Base-by-base conservation (phyloP, 2,888 invertebrate species). In the Spilarctia lutea region DNA sequence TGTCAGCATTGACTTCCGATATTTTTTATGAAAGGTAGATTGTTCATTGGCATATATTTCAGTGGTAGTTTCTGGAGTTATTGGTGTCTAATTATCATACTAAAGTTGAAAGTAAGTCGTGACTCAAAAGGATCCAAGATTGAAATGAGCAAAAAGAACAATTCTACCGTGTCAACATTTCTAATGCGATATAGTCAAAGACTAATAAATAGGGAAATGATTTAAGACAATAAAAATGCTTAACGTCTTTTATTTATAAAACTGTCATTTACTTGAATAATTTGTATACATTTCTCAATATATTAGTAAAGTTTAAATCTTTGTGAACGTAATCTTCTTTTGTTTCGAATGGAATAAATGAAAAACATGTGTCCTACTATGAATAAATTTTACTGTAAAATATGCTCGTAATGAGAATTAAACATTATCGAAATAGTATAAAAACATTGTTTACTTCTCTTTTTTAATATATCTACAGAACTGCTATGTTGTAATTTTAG, bases 11-110 rank as follows among this genome's bases (percentile, higher is more conserved):
- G 85, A 90, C 89, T 82, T 83, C 86, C 87, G 82, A 83, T 82
- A 84, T 87, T 85, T 87, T 83, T 84, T 24, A 87, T 85, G 83
- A 87, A 89, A 89, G 81, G 75, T 90, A 88, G 86, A 86, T 82
- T 81, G 92, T 91, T 93, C 91, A 92, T 84, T 90, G 91, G 82
- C 90, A 81, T 83, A 79, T 90, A 88, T 90, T 90, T 90, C 86
- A 88, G 91, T 89, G 89, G 90, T 82, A 86, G 76, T 81, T 13
- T 87, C 86, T 82, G 91, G 91, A 92, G 91, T 91, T 92, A 85
- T 83, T 66, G 72, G 74, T 83, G n/a, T 30, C 60, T 27, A 16
- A 27, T 16, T 27, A 4, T 60, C n/a, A 60, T 27, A 11, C 4
- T 3, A 56, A 56, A 56, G 8, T 56, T 27, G 4, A 27, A 27